Conservation (phyloP, 2,888 invertebrate species). For the Ochropacha duplaris region DNA sequence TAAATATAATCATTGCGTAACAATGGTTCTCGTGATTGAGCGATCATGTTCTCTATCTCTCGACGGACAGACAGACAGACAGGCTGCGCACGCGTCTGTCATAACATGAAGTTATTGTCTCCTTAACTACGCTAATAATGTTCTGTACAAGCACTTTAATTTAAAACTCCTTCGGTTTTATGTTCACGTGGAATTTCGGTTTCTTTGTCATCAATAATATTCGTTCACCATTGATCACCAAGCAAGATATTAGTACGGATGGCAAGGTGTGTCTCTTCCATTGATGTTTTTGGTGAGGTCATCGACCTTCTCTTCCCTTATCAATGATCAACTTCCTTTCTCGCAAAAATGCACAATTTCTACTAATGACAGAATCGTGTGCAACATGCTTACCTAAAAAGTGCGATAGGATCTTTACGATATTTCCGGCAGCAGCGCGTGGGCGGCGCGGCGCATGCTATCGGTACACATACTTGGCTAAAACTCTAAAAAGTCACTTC, state of each 20-base stretch:
- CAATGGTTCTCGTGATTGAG: conserved; percentile 56
- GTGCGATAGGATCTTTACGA: conserved; percentile 67
- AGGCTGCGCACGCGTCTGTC: conserved; percentile 37
- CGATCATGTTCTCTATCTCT: conserved; percentile 48
- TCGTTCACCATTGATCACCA: no score
- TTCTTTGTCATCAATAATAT: no score
- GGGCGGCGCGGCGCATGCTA: conserved; percentile 58
- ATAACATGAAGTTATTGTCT: conserved; percentile 24
- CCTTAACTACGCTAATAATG: conserved; percentile 10
- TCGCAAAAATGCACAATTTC: conserved; percentile 67
- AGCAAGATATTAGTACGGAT: no score
- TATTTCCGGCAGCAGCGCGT: conserved; percentile 70
- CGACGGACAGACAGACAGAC: conserved; percentile 48
- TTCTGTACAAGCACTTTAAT: neutral
- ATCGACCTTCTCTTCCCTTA: conserved; percentile 50
- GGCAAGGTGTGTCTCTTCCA: no score
- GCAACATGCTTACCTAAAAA: conserved; percentile 54
- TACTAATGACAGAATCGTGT: conserved; percentile 78
- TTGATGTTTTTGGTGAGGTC: conserved; percentile 43
- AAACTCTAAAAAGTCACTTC: conserved; percentile 58
- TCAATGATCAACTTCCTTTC: conserved; percentile 55
- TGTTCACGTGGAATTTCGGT: no score
- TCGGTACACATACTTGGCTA: conserved; percentile 50
- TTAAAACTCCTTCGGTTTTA: no score
- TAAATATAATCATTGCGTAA: conserved; percentile 23